A percentile compares a stretch with the other conserved stretches of the same genome.
phyloP scores from a whole-genome alignment of 2,113 vertebrate species.

The Ceyx cyanopectus region DNA sequence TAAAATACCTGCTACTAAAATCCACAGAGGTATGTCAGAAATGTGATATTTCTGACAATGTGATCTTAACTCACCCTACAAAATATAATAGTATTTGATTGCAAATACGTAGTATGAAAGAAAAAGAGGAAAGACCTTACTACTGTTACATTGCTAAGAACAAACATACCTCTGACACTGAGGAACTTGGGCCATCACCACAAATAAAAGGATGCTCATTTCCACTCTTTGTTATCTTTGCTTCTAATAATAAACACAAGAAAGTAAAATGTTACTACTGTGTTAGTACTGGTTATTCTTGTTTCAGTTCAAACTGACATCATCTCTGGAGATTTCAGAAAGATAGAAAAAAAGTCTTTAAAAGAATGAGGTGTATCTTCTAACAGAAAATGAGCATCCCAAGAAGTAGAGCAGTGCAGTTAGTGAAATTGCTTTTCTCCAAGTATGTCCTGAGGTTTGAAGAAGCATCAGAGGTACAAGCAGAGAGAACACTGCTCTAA shows the following conservation, averaged over 20 bases:
- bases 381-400: not conserved
- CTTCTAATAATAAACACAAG: slow-evolving; percentile 33
- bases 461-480: not conserved
- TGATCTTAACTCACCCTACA: slow-evolving; percentile 67
- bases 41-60: slow-evolving; percentile 68
- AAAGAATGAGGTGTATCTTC: not conserved
- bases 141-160: not conserved
- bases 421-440: not conserved
- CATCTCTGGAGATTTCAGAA: not conserved
- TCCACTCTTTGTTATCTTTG: not conserved
- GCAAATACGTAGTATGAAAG: not conserved
- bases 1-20: slow-evolving; percentile 62
- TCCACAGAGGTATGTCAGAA: slow-evolving; percentile 50
- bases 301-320: not conserved
- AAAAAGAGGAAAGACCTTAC: not conserved
- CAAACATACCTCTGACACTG: slow-evolving; percentile 69
- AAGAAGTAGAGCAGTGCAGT: not conserved
- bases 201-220: not conserved
- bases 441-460: not conserved
- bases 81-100: not conserved
- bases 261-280: not conserved
- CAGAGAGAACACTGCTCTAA: not conserved
- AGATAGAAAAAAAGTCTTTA: not conserved
- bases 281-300: no score
- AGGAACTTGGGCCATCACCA: slow-evolving; percentile 32